phyloP scores from a whole-genome alignment of 2,888 invertebrate species.

The Agrotis puta region DNA sequence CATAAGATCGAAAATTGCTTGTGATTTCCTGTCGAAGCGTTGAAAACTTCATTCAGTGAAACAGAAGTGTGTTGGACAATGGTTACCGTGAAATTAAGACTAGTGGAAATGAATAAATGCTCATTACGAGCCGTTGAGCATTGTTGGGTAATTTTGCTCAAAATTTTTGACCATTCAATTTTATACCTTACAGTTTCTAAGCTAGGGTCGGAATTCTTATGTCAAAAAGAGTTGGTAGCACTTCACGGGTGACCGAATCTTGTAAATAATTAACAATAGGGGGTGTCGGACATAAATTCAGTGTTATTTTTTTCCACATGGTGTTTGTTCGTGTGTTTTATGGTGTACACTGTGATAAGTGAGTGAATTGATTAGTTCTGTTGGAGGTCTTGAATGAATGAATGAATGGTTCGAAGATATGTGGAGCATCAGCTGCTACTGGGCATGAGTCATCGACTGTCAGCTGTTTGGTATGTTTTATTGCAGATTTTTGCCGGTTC shows the following conservation, averaged over 20 bases:
- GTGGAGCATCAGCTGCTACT: slow-evolving; percentile 49
- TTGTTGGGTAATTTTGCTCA: slow-evolving; percentile 60
- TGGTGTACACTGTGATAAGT: slow-evolving; percentile 57
- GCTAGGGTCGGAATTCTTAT: slow-evolving; percentile 20
- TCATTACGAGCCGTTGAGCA: slow-evolving; percentile 74
- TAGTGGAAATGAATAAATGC: slow-evolving; percentile 79
- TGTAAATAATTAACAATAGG: slow-evolving; percentile 62
- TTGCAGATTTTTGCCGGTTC: no score
- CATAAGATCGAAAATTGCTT: slow-evolving; percentile 63
- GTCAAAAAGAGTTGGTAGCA: slow-evolving; percentile 17
- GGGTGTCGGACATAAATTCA: slow-evolving; percentile 56
- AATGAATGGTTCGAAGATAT: slow-evolving; percentile 49
- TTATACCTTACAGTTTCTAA: fast-evolving
- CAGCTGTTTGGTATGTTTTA: slow-evolving; percentile 19
- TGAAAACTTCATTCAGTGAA: slow-evolving; percentile 75
- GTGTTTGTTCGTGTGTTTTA: slow-evolving; percentile 58
- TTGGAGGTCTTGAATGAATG: slow-evolving; percentile 58
- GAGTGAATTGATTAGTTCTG: slow-evolving; percentile 56
- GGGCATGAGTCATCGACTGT: slow-evolving; percentile 27
- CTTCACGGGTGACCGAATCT: slow-evolving; percentile 59
- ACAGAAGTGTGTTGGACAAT: slow-evolving; percentile 80
- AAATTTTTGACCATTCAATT: slow-evolving; percentile 15
- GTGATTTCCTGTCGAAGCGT: slow-evolving; percentile 50
- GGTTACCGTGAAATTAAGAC: slow-evolving; percentile 80
- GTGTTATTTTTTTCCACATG: slow-evolving; percentile 51